Conservation (phyloP, 2,888 invertebrate genomes). For the Odontomyia ornata region DNA sequence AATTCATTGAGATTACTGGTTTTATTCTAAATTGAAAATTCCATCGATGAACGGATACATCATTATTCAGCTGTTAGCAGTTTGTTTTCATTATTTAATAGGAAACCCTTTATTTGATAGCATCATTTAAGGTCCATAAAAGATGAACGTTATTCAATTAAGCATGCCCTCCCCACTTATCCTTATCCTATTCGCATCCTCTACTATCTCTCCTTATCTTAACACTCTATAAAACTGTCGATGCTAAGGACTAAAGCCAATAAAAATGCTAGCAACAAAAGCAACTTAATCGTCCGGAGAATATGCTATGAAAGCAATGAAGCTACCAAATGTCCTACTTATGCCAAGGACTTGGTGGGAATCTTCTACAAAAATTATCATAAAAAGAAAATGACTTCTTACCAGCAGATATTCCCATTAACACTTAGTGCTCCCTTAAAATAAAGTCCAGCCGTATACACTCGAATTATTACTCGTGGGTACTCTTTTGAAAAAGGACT, state of each 20-base stretch:
- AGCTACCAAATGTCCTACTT: constrained; percentile 1
- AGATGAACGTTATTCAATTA: not conserved
- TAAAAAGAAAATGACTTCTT: constrained; percentile 39
- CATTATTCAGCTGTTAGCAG: too few relatives aligned
- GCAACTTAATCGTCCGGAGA: constrained; percentile 30
- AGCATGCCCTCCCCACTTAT: too few relatives aligned
- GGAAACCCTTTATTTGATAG: too few relatives aligned
- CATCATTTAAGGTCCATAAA: not conserved
- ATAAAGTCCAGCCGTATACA: constrained; percentile 36
- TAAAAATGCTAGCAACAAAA: constrained; percentile 10
- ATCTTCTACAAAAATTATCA: constrained; percentile 38
- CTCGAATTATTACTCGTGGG: constrained; percentile 30
- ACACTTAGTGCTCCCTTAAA: constrained; percentile 37
- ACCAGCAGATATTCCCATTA: constrained; percentile 34
- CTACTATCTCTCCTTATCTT: constrained; percentile 23
- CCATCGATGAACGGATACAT: too few relatives aligned
- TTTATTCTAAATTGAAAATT: too few relatives aligned
- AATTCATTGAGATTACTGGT: too few relatives aligned
- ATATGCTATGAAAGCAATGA: not conserved
- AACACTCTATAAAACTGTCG: constrained; percentile 37
- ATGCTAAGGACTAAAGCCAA: constrained; percentile 19
- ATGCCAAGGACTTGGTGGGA: not conserved
- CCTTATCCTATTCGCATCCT: too few relatives aligned
- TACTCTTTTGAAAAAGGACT: too few relatives aligned
- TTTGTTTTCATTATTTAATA: too few relatives aligned